Evolutionary conservation across 2,113 vertebrate genomes (phyloP).

Genomic region (Epinephelus fuscoguttatus): DNA sequence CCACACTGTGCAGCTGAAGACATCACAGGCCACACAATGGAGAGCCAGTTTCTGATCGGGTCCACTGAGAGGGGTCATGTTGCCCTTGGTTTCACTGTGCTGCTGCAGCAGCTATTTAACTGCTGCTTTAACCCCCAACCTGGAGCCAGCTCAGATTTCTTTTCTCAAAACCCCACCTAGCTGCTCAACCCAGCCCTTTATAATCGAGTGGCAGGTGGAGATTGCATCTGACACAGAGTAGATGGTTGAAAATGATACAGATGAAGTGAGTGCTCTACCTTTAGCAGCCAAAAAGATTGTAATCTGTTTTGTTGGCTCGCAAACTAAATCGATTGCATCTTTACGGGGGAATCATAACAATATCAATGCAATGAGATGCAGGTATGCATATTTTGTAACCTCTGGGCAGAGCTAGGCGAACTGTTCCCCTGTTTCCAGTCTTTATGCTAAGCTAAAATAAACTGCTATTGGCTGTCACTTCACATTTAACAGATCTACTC

Average conservation of each 20-base stretch:
- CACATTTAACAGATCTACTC: not conserved
- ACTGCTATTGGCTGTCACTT: not conserved
- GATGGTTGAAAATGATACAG: slow-evolving; percentile 41
- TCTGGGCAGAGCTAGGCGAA: not conserved
- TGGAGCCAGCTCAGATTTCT: slow-evolving; percentile 70
- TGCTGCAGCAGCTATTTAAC: slow-evolving; percentile 45
- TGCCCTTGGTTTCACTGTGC: slow-evolving; percentile 66
- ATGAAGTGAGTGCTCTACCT: slow-evolving; percentile 18
- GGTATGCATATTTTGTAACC: not conserved
- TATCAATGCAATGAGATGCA: not conserved
- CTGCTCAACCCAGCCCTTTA: slow-evolving; percentile 43
- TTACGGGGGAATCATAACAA: not conserved
- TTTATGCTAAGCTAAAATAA: not conserved
- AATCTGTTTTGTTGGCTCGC: not conserved
- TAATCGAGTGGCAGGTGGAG: slow-evolving; percentile 38
- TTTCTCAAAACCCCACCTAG: slow-evolving; percentile 65
- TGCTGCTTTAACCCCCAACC: slow-evolving; percentile 47
- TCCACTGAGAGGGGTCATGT: slow-evolving; percentile 77
- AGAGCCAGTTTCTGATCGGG: slow-evolving; percentile 59
- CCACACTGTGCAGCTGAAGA: slow-evolving; percentile 22
- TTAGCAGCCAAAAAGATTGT: slow-evolving; percentile 31
- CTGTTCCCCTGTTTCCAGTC: not conserved
- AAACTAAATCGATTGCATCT: not conserved
- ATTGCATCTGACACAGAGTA: slow-evolving; percentile 44
- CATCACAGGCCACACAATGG: slow-evolving; percentile 50